Evolutionary conservation across 2,113 vertebrate species (phyloP).

Genomic region (Labrus mixtus): DNA sequence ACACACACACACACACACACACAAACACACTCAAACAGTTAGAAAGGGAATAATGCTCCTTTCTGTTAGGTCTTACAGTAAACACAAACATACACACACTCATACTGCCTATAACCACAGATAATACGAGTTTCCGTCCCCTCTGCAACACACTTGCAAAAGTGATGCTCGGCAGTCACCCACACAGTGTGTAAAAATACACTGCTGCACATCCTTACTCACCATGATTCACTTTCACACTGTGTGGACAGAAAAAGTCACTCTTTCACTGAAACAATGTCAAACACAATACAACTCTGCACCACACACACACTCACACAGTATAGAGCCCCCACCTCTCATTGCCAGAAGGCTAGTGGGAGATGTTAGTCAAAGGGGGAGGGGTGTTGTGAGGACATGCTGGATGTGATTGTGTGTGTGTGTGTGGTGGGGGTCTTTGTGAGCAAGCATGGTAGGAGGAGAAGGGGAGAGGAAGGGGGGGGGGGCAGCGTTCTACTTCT

Average conservation of each 20-base stretch:
- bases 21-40: background rate
- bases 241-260: slow-evolving; percentile 66
- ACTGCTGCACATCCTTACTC: slow-evolving; percentile 60
- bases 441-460: slow-evolving; percentile 71
- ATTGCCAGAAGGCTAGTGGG: slow-evolving; percentile 76
- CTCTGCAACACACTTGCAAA: slow-evolving; percentile 27
- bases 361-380: slow-evolving; percentile 82
- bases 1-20: slow-evolving; percentile 28
- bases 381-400: slow-evolving; percentile 78
- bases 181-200: slow-evolving; percentile 77
- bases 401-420: slow-evolving; percentile 61
- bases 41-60: too few species aligned
- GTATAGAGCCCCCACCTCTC: slow-evolving; percentile 54
- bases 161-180: slow-evolving; percentile 68
- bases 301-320: slow-evolving; percentile 38
- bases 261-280: slow-evolving; percentile 68
- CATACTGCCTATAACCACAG: slow-evolving; percentile 32
- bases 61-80: background rate
- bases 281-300: slow-evolving; percentile 66
- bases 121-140: slow-evolving; percentile 54
- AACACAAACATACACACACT: slow-evolving; percentile 31
- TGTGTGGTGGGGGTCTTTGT: slow-evolving; percentile 76
- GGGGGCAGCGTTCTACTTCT: slow-evolving; percentile 83
- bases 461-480: slow-evolving; percentile 69
- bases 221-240: slow-evolving; percentile 71